A percentile compares a stretch with the other conserved stretches of the same genome.
Conservation (phyloP, 2,113 vertebrate genomes). For the Myotis davidii region DNA sequence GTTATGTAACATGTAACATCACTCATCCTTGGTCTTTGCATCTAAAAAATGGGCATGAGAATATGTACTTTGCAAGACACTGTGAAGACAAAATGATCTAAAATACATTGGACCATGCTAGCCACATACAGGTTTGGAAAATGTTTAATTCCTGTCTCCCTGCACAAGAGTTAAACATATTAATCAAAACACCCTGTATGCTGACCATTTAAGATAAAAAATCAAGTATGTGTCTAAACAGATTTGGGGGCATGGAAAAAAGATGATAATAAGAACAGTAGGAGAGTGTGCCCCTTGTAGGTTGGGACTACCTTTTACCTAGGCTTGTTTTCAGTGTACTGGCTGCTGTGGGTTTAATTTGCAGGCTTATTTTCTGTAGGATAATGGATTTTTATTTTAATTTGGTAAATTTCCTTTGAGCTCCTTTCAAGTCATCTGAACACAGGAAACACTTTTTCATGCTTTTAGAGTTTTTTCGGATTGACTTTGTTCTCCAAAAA, state of each 20-base stretch:
- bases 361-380: constrained; percentile 72
- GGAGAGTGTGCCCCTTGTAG: neutral
- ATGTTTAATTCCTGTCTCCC: constrained; percentile 6
- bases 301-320: neutral
- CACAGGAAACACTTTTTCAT: constrained; percentile 78
- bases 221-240: neutral
- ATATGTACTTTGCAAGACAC: neutral
- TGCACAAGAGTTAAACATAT: neutral
- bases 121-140: neutral
- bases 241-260: neutral
- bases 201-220: neutral
- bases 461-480: constrained; percentile 78
- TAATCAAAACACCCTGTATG: neutral
- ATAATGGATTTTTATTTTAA: constrained; percentile 81
- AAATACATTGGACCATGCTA: neutral
- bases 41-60: constrained; percentile 32
- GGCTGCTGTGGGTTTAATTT: constrained; percentile 71
- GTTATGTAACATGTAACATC: neutral
- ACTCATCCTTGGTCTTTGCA: neutral
- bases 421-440: constrained; percentile 78
- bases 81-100: neutral
- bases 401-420: constrained; percentile 79
- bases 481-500: constrained; percentile 80
- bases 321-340: constrained; percentile 30
- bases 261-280: neutral